These are phyloP conservation scores for Agonopterix subpropinquella DNA, from an alignment of 2,888 invertebrate species.

Conservation along the genomic window DNA sequence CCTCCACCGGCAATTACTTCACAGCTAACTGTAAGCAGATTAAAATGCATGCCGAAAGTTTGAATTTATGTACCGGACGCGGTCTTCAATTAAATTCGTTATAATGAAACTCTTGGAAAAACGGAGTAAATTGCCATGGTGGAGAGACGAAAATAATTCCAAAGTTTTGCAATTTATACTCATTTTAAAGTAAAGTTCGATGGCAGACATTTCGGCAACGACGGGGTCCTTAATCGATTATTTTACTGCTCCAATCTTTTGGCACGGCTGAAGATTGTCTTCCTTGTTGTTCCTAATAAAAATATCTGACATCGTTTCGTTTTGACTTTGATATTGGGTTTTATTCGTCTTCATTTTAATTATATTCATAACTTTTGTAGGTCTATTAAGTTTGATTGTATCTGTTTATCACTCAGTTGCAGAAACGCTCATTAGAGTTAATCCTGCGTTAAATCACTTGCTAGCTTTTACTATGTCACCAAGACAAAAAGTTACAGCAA, in stretches of 20 bases:
- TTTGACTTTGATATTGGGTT: too few relatives aligned
- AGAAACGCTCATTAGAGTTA: too few relatives aligned
- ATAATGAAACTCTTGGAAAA: conserved; percentile 63
- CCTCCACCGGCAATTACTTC: conserved; percentile 51
- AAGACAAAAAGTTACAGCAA: too few relatives aligned
- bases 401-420: too few relatives aligned
- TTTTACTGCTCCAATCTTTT: conserved; percentile 32
- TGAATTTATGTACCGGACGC: conserved; percentile 67
- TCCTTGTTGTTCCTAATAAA: conserved; percentile 8
- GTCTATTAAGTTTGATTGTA: too few relatives aligned
- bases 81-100: conserved; percentile 72
- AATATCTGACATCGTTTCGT: not conserved
- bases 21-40: conserved; percentile 57
- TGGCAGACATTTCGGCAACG: conserved; percentile 39
- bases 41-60: conserved; percentile 69
- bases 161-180: conserved; percentile 66
- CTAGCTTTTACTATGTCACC: too few relatives aligned
- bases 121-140: conserved; percentile 56
- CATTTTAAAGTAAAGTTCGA: conserved; percentile 57
- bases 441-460: too few relatives aligned
- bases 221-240: conserved; percentile 37
- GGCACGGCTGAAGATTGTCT: conserved; percentile 20
- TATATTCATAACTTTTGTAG: too few relatives aligned
- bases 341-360: too few relatives aligned
- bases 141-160: conserved; percentile 59